phyloP scores from a whole-genome alignment of 2,113 vertebrate species.

The Neopipo cinnamomea region DNA sequence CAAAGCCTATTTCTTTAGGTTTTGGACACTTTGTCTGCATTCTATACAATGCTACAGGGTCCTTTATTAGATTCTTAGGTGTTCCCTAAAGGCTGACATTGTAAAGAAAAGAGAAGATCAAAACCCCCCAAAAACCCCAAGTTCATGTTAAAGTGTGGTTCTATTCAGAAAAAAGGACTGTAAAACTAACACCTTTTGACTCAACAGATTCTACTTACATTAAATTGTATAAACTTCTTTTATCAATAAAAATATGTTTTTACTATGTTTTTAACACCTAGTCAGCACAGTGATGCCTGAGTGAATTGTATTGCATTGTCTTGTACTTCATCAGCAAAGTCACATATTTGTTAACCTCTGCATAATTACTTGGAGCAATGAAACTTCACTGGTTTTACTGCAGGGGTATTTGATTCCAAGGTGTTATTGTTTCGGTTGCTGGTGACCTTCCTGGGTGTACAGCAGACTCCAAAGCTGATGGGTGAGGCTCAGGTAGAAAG shows the following conservation, averaged over 20 bases:
- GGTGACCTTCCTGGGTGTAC: not conserved
- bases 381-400: not conserved
- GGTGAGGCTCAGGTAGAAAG: not conserved
- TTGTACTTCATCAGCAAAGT: not conserved
- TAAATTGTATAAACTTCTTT: not conserved
- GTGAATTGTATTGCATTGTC: not conserved
- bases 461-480: not conserved
- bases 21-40: not conserved
- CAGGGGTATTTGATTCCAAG: not conserved
- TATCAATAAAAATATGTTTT: not conserved
- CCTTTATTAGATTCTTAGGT: not conserved
- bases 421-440: not conserved
- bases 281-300: not conserved
- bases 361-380: not conserved
- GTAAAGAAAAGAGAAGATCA: not conserved
- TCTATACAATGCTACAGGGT: not conserved
- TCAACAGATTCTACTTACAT: not conserved
- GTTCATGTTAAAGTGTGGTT: not conserved
- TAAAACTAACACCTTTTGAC: not conserved
- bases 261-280: not conserved
- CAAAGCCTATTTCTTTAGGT: not conserved
- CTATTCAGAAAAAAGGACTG: not conserved
- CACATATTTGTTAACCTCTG: not conserved
- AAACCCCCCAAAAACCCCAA: not conserved
- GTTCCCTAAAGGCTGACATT: not conserved